Base-by-base conservation (phyloP, 2,113 vertebrate genomes). In the Elachura formosa region DNA sequence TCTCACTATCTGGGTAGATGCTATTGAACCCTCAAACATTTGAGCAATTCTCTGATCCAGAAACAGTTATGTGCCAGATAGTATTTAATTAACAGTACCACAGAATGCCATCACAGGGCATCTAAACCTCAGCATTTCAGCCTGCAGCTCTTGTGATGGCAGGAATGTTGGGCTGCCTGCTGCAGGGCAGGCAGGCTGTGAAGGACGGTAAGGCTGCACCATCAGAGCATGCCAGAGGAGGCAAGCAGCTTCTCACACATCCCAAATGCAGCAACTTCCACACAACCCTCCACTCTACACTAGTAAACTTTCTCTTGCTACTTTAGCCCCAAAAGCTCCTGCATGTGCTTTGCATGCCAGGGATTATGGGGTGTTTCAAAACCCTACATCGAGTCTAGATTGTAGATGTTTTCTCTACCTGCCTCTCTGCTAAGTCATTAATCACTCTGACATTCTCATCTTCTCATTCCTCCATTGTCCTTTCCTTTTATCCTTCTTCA, bases 161-260 rank as follows among this genome's bases (percentile, higher is more conserved):
- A 43, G 11, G n/a, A 61, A 75, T 33, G 28, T 12, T 1, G 0
- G 33, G 9, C 13, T 43, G 52, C 33, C n/a, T 33, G 11, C 0
- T 3, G 23, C 38, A 46, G 56, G 52, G 14, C 33, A 43, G 63
- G 38, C 1, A 0, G 3, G 11, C 9, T 52, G 14, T 1, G 8
- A 33, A 41, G 14, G 10, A n/a, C n/a, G 28, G 22, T 28, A 40
- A 69, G 41, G n/a, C 17, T 73, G 36, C 21, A 12, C 8, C 3
- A 12, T 12, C 21, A 10, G 38, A 46, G 20, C 1, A 0, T 49
- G 31, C 13, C 43, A 31, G 81, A 45, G 48, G 52, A n/a, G 19
- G 3, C 12, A 22, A 87, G 25, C 43, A 62, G 38, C n/a, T 31
- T 34, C 69, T 52, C 41, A 73, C 12, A 23, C 28, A 51, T 51